Evolutionary conservation across 2,113 vertebrate genomes (phyloP).

Genomic region (Phyllostomus hastatus): DNA sequence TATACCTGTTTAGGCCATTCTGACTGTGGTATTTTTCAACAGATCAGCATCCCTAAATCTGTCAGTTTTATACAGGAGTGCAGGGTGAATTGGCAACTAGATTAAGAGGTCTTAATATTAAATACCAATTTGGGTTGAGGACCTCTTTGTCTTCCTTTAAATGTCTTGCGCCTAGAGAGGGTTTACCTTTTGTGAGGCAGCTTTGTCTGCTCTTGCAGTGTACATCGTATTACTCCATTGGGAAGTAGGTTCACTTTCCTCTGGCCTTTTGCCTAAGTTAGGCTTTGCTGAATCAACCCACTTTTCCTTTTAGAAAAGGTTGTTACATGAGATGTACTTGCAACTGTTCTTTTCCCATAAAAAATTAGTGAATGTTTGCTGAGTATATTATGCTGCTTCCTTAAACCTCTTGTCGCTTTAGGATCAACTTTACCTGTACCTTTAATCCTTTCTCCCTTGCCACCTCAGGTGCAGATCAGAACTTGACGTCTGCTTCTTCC

Average conservation of each 20-base stretch:
- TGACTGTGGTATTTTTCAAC: constrained; percentile 79
- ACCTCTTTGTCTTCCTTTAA: constrained; percentile 70
- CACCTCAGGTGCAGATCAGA: constrained; percentile 64
- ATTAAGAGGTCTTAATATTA: constrained; percentile 35
- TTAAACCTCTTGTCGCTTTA: constrained; percentile 67
- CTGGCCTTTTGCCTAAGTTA: constrained; percentile 77
- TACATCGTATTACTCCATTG: constrained; percentile 75
- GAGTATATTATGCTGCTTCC: constrained; percentile 72
- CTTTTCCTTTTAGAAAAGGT: constrained; percentile 77
- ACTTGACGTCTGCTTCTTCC: constrained; percentile 49
- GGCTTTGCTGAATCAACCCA: constrained; percentile 75
- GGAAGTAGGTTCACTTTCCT: constrained; percentile 74
- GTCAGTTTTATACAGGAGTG: constrained; percentile 48
- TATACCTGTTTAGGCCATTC: constrained; percentile 79
- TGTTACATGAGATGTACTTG: constrained; percentile 72
- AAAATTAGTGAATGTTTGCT: constrained; percentile 75
- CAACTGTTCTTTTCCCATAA: constrained; percentile 69
- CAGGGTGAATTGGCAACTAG: constrained; percentile 52
- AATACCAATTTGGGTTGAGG: constrained; percentile 9
- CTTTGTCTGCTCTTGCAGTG: constrained; percentile 59
- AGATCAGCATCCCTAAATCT: constrained; percentile 68
- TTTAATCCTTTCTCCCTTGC: constrained; percentile 26
- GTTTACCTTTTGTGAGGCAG: constrained; percentile 63
- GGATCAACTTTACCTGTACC: constrained; percentile 44
- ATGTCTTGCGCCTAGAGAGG: constrained; percentile 16